phyloP scores from a whole-genome alignment of 2,888 invertebrate species.

The Nemurella pictetii region DNA sequence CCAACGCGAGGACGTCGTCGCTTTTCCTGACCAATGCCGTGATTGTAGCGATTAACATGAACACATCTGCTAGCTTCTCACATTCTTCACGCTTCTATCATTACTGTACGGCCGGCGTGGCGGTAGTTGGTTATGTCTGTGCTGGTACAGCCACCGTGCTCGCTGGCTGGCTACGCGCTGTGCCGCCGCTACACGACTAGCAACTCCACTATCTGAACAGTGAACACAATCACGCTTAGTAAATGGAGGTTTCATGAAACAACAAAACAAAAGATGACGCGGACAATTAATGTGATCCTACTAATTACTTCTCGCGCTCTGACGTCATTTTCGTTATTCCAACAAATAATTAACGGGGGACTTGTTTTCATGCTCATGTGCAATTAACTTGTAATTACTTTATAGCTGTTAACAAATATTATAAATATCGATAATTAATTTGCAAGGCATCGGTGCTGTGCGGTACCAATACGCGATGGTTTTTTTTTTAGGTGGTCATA shows the following conservation, averaged over 20 bases:
- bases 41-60: conserved; percentile 7
- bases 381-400: not conserved
- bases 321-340: not conserved
- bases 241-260: not conserved
- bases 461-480: not conserved
- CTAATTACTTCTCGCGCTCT: not conserved
- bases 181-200: not conserved
- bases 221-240: not conserved
- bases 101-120: not conserved
- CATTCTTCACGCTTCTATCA: not conserved
- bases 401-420: not conserved
- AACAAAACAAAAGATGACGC: not conserved
- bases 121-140: not conserved
- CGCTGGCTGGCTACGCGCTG: too few species aligned
- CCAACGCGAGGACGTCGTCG: not conserved
- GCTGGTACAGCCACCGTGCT: not conserved
- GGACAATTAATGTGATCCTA: not conserved
- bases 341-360: not conserved
- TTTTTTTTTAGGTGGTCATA: not conserved
- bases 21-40: not conserved
- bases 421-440: not conserved
- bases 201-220: not conserved
- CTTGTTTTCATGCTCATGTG: not conserved
- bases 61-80: not conserved
- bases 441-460: not conserved